Evolutionary conservation across 2,797 vertebrate species (phyloP).

Genomic region (Helicolenus hilgendorfi): DNA sequence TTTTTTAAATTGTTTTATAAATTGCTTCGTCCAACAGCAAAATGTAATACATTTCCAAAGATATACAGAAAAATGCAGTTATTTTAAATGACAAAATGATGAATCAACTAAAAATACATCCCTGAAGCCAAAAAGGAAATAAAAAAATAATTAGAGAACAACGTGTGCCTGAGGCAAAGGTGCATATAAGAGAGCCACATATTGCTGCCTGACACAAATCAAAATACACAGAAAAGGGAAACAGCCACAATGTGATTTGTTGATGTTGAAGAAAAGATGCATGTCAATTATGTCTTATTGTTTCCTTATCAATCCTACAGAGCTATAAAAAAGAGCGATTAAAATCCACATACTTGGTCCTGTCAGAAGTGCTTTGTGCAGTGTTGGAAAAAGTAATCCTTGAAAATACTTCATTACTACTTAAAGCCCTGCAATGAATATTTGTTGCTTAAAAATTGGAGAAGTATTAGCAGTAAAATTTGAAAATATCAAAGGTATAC

Average conservation of each 20-base stretch:
- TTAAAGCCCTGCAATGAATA: no score
- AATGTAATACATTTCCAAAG: no score
- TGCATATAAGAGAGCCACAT: background rate
- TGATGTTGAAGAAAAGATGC: background rate
- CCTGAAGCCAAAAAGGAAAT: no score
- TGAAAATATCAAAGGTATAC: no score
- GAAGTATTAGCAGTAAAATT: no score
- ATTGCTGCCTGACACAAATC: background rate
- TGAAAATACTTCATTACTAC: no score
- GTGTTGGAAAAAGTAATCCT: background rate
- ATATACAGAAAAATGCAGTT: no score
- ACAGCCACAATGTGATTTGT: background rate
- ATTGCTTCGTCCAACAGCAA: no score
- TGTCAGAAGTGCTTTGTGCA: background rate
- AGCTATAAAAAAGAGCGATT: background rate
- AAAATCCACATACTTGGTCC: background rate
- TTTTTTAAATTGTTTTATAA: no score
- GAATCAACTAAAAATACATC: no score
- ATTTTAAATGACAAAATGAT: no score
- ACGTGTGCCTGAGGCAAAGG: background rate
- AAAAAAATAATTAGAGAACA: constrained; percentile 14
- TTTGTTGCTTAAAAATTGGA: no score
- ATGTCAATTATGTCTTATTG: background rate
- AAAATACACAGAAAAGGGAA: background rate
- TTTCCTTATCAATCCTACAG: background rate